Evolutionary conservation across 2,888 invertebrate genomes (phyloP).

Genomic region (Drosophila anceps): DNA sequence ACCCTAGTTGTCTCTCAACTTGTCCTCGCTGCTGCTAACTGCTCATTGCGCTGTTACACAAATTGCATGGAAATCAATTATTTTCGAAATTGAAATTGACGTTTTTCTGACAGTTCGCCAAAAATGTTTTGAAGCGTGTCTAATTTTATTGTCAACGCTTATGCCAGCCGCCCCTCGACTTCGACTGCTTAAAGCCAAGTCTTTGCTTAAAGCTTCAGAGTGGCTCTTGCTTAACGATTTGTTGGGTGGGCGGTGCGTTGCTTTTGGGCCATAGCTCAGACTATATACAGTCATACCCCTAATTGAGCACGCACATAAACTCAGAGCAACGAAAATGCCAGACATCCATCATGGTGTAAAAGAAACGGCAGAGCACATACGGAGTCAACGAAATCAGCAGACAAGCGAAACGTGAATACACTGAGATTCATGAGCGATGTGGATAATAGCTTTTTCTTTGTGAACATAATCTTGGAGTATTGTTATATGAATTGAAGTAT

Average conservation of each 20-base stretch:
- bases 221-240: not conserved
- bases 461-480: not conserved
- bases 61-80: constrained; percentile 83
- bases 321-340: constrained; percentile 41
- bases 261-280: constrained; percentile 23
- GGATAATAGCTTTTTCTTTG: not conserved
- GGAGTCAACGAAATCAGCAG: not conserved
- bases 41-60: constrained; percentile 75
- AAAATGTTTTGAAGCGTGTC: constrained; percentile 77
- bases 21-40: constrained; percentile 39
- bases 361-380: constrained; percentile 3
- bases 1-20: not conserved
- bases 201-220: constrained; percentile 10
- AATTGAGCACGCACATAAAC: constrained; percentile 73
- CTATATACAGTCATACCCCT: constrained; percentile 44
- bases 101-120: constrained; percentile 74
- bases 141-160: constrained; percentile 72
- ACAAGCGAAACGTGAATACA: constrained; percentile 15
- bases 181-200: constrained; percentile 38
- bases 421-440: constrained; percentile 4
- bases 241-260: not conserved
- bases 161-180: not conserved
- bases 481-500: not conserved
- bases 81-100: constrained; percentile 82
- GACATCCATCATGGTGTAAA: constrained; percentile 49